Conservation (phyloP, 2,797 vertebrate species). For the Molossus molossus region DNA sequence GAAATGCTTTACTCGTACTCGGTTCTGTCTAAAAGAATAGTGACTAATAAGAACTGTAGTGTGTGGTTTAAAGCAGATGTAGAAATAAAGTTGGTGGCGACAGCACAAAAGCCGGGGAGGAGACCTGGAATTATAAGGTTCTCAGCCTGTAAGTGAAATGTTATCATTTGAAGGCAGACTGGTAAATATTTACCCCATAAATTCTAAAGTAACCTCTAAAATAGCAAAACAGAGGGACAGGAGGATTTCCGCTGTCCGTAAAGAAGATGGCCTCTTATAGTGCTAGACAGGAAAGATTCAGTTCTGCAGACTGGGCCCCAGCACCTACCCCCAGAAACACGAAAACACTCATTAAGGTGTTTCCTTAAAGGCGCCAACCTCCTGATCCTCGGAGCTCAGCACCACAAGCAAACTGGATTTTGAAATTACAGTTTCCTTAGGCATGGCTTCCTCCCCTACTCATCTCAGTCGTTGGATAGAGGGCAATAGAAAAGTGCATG, state of each 20-base stretch:
- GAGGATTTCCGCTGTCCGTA: background rate
- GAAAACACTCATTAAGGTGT: conserved; percentile 10
- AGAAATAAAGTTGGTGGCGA: conserved; percentile 36
- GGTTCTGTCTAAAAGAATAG: conserved; percentile 8
- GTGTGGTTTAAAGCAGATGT: background rate
- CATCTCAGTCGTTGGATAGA: background rate
- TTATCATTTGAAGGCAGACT: background rate
- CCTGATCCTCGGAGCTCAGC: background rate
- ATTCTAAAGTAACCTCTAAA: conserved; percentile 8
- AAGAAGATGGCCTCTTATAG: background rate
- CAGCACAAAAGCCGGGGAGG: background rate
- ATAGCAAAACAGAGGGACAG: background rate
- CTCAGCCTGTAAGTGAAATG: background rate
- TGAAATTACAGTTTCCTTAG: background rate
- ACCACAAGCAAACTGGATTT: background rate
- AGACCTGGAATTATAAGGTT: background rate
- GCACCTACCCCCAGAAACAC: background rate
- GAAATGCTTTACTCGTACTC: conserved; percentile 31
- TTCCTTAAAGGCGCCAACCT: conserved; percentile 1
- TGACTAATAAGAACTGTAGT: background rate
- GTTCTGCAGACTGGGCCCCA: background rate
- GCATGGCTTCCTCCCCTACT: background rate
- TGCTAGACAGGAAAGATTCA: background rate
- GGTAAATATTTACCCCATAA: conserved; percentile 14
- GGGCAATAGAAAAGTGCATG: background rate